Percentiles rank a stretch among this genome's conserved stretches.
These are phyloP conservation scores for Aphidius colemani DNA, from an alignment of 2,888 invertebrate genomes.

Conservation along the genomic window DNA sequence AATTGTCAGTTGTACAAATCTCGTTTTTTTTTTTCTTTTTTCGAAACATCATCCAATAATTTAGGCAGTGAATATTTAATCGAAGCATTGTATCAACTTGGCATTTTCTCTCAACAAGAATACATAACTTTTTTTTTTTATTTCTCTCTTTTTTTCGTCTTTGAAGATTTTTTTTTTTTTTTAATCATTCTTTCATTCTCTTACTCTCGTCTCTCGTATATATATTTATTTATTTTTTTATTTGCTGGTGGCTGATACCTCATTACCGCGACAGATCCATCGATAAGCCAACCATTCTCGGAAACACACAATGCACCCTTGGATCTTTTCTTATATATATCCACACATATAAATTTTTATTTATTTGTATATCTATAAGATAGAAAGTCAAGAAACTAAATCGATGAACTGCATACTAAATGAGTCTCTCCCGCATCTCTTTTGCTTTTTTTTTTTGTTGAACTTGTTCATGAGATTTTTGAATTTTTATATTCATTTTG, in stretches of 20 bases:
- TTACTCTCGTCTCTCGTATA: constrained; percentile 28
- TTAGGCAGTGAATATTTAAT: constrained; percentile 60
- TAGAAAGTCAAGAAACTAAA: too few species aligned
- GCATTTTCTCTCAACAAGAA: constrained; percentile 34
- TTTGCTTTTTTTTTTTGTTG: too few species aligned
- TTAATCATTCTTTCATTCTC: constrained; percentile 32
- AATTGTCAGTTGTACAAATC: too few species aligned
- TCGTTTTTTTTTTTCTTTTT: not conserved
- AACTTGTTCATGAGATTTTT: too few species aligned
- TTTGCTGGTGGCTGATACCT: constrained; percentile 59
- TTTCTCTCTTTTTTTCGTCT: constrained; percentile 30
- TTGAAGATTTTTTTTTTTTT: constrained; percentile 31
- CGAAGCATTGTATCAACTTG: constrained; percentile 58
- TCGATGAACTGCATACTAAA: too few species aligned
- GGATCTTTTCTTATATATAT: constrained; percentile 30
- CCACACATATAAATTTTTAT: too few species aligned
- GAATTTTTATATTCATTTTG: too few species aligned
- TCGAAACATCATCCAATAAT: constrained; percentile 33
- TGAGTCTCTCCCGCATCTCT: too few species aligned
- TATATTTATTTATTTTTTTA: constrained; percentile 52
- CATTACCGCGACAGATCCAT: constrained; percentile 61
- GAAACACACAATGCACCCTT: constrained; percentile 58
- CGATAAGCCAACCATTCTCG: constrained; percentile 59
- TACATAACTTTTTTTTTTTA: constrained; percentile 37
- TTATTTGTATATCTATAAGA: too few species aligned